Conservation (phyloP, 2,888 invertebrate species). For the Polydrusus cervinus region DNA sequence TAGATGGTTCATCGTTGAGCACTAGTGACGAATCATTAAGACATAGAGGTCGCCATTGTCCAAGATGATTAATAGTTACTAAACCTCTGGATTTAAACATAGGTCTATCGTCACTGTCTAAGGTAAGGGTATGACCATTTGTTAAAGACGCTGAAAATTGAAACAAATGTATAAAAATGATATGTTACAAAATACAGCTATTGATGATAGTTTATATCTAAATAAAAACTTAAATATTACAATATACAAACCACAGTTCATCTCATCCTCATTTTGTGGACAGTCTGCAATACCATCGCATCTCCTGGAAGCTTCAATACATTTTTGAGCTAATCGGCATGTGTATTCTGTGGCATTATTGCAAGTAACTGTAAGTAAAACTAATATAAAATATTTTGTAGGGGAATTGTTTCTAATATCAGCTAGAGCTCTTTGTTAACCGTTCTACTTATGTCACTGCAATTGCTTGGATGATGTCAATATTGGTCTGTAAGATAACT, state of each 20-base stretch:
- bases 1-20: conserved; percentile 70
- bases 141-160: conserved; percentile 81
- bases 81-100: conserved; percentile 74
- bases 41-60: conserved; percentile 79
- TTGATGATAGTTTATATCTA: neutral
- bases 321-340: conserved; percentile 78
- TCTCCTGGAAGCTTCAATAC: conserved; percentile 75
- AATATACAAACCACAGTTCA: conserved; percentile 81
- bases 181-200: no score
- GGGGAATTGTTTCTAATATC: no score
- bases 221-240: neutral
- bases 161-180: neutral
- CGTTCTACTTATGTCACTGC: no score
- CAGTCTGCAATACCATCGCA: conserved; percentile 82
- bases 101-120: conserved; percentile 78
- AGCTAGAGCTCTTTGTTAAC: no score
- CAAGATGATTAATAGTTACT: conserved; percentile 76
- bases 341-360: conserved; percentile 69
- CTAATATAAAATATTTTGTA: neutral
- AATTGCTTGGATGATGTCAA: no score
- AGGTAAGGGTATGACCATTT: conserved; percentile 76
- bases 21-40: conserved; percentile 78
- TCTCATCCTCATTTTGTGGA: conserved; percentile 82
- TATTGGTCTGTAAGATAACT: no score
- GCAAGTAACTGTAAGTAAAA: conserved; percentile 75